Percentiles rank a stretch among this genome's conserved stretches.
Evolutionary conservation across 2,888 invertebrate genomes (phyloP).

Genomic region (Nomada fabriciana): DNA sequence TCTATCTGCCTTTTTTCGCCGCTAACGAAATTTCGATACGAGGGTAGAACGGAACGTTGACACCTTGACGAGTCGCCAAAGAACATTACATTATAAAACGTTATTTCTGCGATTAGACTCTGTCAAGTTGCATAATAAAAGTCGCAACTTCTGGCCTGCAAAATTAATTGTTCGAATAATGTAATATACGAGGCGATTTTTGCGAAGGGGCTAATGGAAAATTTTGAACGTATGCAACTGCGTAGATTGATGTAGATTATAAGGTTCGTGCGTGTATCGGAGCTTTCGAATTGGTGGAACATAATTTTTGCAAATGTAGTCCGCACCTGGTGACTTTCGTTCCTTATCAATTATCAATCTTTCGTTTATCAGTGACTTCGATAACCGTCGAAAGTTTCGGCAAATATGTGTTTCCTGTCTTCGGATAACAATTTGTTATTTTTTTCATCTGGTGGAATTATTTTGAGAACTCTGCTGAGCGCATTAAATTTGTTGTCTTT

Average conservation of each 20-base stretch:
- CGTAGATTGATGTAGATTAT: background rate
- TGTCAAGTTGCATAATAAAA: background rate
- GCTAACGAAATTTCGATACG: constrained; percentile 12
- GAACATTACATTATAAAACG: background rate
- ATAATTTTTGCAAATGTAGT: constrained; percentile 12
- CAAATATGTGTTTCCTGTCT: background rate
- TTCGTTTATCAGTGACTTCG: constrained; percentile 13
- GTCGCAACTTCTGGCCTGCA: background rate
- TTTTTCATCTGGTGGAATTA: background rate
- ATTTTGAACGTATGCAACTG: background rate
- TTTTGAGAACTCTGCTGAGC: background rate
- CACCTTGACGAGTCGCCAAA: constrained; percentile 1
- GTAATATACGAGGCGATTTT: too few relatives aligned
- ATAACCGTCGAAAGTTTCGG: constrained; percentile 25
- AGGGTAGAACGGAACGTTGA: background rate
- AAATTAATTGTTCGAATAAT: background rate
- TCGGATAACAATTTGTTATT: background rate
- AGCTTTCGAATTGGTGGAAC: background rate
- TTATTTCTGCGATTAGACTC: constrained; percentile 10
- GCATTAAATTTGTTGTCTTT: background rate
- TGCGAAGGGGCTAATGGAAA: background rate
- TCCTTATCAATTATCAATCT: constrained; percentile 4
- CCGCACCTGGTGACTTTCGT: constrained; percentile 9
- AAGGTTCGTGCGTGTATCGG: too few relatives aligned
- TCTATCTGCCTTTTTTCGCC: background rate